Evolutionary conservation across 2,888 invertebrate genomes (phyloP).

Genomic region (Strigamia crassipes): DNA sequence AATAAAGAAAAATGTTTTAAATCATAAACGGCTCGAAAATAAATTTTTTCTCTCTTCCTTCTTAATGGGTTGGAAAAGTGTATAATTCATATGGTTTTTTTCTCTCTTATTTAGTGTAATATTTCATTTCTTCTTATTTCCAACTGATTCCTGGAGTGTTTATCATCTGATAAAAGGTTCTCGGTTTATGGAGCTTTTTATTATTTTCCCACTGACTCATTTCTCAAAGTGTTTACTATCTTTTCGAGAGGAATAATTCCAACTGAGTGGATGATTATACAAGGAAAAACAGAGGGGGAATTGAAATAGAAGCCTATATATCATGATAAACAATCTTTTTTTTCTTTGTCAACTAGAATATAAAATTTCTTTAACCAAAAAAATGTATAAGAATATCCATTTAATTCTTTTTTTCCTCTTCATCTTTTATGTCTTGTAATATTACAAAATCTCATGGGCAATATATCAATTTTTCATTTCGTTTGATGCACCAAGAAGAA

Average conservation of each 20-base stretch:
- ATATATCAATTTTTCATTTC: too few species aligned
- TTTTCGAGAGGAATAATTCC: slow-evolving; percentile 6
- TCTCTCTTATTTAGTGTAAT: background rate
- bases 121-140: background rate
- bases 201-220: slow-evolving; percentile 3
- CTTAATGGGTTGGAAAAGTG: background rate
- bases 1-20: background rate
- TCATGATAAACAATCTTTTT: background rate
- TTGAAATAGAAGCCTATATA: background rate
- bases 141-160: slow-evolving; percentile 1
- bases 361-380: too few species aligned
- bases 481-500: too few species aligned
- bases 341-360: too few species aligned
- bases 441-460: too few species aligned
- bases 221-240: background rate
- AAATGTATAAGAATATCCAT: background rate
- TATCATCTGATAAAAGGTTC: background rate
- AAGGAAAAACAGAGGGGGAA: background rate
- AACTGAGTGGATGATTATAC: slow-evolving; percentile 26
- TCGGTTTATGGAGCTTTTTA: background rate
- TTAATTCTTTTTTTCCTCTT: too few species aligned
- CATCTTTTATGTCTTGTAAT: too few species aligned
- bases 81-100: background rate
- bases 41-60: background rate
- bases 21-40: background rate